Evolutionary conservation across 1,140 invertebrate genomes (phyloP).

Genomic region (Leptinotarsa lineolata): DNA sequence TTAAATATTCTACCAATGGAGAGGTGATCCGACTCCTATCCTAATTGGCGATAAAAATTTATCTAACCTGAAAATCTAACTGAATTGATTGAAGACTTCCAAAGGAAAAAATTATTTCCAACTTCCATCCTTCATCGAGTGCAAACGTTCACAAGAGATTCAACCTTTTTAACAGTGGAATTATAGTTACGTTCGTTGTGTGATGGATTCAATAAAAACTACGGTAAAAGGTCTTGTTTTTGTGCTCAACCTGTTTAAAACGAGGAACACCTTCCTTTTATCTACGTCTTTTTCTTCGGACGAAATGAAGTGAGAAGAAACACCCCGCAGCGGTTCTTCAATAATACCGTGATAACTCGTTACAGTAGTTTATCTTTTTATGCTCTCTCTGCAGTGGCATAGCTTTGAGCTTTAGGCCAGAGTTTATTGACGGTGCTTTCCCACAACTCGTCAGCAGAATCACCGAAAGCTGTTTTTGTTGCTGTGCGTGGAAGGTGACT

Average conservation of each 20-base stretch:
- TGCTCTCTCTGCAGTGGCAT: constrained; percentile 7
- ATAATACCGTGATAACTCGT: constrained; percentile 7
- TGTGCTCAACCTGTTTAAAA: constrained; percentile 17
- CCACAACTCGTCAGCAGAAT: background rate
- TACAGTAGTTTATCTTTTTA: constrained; percentile 5
- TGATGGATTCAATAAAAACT: constrained; percentile 7
- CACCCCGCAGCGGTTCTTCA: constrained; percentile 9
- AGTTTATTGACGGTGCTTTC: background rate
- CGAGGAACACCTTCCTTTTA: constrained; percentile 9
- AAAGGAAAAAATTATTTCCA: too few relatives aligned
- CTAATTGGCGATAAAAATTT: too few relatives aligned
- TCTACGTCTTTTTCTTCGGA: constrained; percentile 16
- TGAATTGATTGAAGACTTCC: too few relatives aligned
- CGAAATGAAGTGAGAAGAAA: constrained; percentile 18
- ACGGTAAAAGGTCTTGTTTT: constrained; percentile 15
- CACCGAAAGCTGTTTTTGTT: too few relatives aligned
- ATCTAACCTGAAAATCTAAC: too few relatives aligned
- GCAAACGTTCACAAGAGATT: constrained; percentile 5
- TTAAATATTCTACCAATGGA: too few relatives aligned
- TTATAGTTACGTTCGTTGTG: background rate
- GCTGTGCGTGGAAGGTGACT: too few relatives aligned
- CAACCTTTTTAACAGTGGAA: background rate
- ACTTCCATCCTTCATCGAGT: background rate
- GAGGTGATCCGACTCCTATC: too few relatives aligned
- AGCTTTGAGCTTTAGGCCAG: constrained; percentile 5